Base-by-base conservation (phyloP, 1,140 invertebrate genomes). In the Cataglyphis hispanica region DNA sequence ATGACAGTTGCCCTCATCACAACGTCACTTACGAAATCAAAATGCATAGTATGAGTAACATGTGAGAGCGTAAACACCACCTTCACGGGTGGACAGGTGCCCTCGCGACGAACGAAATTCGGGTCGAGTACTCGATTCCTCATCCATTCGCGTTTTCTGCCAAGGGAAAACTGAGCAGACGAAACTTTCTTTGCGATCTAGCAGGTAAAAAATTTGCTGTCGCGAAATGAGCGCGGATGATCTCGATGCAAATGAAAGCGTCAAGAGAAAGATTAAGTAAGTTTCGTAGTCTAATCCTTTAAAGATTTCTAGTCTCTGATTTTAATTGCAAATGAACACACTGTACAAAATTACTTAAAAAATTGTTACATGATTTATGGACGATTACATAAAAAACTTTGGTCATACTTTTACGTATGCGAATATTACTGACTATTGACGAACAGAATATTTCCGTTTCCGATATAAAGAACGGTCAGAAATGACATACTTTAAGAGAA, bases 71-170 rank as follows among this genome's bases (percentile, higher is more conserved):
- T 84, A 84, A 84, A 84, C 58, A 76, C 50, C 31, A 64, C 46
- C 40, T 66, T 81, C 53, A 19, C 19, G 31, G 63, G 31, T 46
- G 76, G 84, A 85, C 76, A 67, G 87, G 63, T 72, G 85, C 78
- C 86, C 67, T 75, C 74, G 37, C 50, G 67, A 81, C 31, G 22
- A 13, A 63, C 56, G 85, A 89, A 85, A 89, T 89, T 90, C 63
- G 76, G 89, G 87, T 87, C 87, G 75, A 87, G 76, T 69, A 50
- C 78, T 69, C 87, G 84, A 88, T 86, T 88, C 88, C 27, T 86
- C 72, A 64, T 81, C 25, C 64, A 46, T 74, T 27, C 70, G 86
- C 31, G 22, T 80, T 87, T 85, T 34, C 53, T 46, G 40, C 53
- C 85, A 58, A 85, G 50, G 67, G 61, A 87, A 87, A 66, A 78